Percentiles rank a stretch among this genome's conserved stretches.
Conservation (phyloP, 2,797 vertebrate genomes). For the Ceryle rudis region DNA sequence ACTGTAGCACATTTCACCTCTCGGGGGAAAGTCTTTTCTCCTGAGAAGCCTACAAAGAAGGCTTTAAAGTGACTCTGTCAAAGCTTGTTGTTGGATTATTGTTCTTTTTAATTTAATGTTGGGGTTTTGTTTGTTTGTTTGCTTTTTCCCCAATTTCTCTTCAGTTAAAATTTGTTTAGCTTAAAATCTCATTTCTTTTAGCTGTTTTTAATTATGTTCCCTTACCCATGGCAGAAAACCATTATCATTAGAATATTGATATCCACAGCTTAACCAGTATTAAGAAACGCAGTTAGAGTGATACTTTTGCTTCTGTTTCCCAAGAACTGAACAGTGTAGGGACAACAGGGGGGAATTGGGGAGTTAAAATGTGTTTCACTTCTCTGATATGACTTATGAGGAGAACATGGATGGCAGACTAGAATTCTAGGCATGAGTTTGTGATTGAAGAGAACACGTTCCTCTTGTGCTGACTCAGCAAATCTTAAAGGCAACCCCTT, state of each 20-base stretch:
- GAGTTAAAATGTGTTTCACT: background rate
- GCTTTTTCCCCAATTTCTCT: background rate
- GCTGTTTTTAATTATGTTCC: background rate
- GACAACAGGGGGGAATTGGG: background rate
- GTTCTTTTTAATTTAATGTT: background rate
- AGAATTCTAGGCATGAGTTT: background rate
- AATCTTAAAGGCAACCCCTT: background rate
- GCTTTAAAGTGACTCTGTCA: background rate
- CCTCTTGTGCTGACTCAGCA: background rate
- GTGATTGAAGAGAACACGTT: background rate
- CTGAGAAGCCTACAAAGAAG: background rate
- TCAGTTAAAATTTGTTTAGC: background rate
- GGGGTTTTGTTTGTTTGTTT: too few relatives aligned
- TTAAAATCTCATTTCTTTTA: background rate
- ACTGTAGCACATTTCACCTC: background rate
- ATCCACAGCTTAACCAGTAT: background rate
- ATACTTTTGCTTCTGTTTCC: background rate
- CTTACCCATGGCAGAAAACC: background rate
- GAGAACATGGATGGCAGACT: rapidly evolving
- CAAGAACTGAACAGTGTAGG: background rate
- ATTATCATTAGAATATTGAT: background rate
- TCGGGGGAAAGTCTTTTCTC: background rate
- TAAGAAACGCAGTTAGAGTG: background rate
- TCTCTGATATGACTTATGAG: background rate
- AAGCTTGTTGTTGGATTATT: background rate